These are phyloP conservation scores for Perdita meconis DNA, from an alignment of 2,888 invertebrate genomes.

Conservation along the genomic window DNA sequence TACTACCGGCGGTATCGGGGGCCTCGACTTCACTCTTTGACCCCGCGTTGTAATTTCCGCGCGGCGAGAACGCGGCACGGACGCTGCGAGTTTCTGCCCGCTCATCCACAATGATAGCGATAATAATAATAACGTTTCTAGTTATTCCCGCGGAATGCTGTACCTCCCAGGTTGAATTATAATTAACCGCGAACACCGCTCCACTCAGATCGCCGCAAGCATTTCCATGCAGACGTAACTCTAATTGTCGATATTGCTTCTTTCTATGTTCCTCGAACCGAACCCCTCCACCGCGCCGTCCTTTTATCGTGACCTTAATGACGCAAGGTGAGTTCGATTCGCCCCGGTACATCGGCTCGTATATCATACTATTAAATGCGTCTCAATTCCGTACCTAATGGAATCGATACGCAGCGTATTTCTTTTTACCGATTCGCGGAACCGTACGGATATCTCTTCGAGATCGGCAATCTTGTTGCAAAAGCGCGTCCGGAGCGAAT, in stretches of 20 bases:
- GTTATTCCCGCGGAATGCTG: neutral
- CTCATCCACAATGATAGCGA: neutral
- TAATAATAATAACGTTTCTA: neutral
- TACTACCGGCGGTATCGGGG: neutral
- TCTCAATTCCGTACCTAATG: no score
- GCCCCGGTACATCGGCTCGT: no score
- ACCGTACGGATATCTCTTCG: neutral
- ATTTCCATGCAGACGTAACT: neutral
- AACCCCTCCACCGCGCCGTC: neutral
- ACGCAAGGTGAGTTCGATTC: neutral
- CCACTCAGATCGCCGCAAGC: neutral
- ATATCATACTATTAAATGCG: no score
- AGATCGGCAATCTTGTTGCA: no score
- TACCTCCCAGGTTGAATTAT: neutral
- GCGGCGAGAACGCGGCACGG: neutral
- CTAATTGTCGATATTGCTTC: neutral
- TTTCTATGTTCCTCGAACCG: neutral
- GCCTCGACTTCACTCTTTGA: neutral
- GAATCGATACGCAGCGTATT: no score
- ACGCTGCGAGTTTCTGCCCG: neutral
- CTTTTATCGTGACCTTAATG: slow-evolving; percentile 8
- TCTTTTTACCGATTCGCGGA: no score
- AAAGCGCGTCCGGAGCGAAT: neutral
- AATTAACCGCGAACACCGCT: slow-evolving; percentile 1
- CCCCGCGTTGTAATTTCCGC: neutral